Base-by-base conservation (phyloP, 2,113 vertebrate genomes). In the Saccopteryx bilineata region DNA sequence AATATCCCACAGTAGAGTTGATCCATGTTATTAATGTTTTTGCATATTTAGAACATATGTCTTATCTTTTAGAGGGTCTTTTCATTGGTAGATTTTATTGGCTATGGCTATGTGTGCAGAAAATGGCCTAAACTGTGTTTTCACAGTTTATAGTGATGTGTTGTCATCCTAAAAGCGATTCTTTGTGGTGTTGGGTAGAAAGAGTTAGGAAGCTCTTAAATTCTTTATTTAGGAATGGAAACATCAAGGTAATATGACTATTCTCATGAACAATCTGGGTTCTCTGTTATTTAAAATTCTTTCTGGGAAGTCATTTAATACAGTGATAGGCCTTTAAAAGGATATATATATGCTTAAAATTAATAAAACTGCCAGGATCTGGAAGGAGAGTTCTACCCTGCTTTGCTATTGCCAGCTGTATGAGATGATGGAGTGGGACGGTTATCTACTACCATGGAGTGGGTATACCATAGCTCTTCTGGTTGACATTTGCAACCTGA, bases 391-490 rank as follows among this genome's bases (percentile, higher is more conserved):
- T 28, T 48, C n/a, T 7, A 0, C 3, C 7, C 19, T 14, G 18
- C 19, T 0, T 0, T 2, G 26, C 28, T 26, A 11, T 28, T 1
- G 3, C 23, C 7, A 3, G 14, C 31, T n/a, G 5, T 31, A 5
- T 10, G 12, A 31, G 13, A 4, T 1, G 23, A 24, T 5, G 14
- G 2, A 15, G 1, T 28, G 28, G 2, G 0, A 19, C 9, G 39
- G 23, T 11, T 2, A 4, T 7, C 72, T 8, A 2, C 24, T 19
- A 1, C 21, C 3, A 0, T 2, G 8, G 14, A 17, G 31, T 24
- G 10, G 10, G 12, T 6, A 11, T 17, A 4, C 31, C 66, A 28
- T 0, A 33, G 28, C 68, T 60, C 12, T 19, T 54, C 65, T 5
- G 28, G 63, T 2, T 54, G 66, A 63, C 39, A 7, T 50, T 28